Evolutionary conservation across 2,797 vertebrate species (phyloP).

Genomic region (Tenualosa thibaudeaui): DNA sequence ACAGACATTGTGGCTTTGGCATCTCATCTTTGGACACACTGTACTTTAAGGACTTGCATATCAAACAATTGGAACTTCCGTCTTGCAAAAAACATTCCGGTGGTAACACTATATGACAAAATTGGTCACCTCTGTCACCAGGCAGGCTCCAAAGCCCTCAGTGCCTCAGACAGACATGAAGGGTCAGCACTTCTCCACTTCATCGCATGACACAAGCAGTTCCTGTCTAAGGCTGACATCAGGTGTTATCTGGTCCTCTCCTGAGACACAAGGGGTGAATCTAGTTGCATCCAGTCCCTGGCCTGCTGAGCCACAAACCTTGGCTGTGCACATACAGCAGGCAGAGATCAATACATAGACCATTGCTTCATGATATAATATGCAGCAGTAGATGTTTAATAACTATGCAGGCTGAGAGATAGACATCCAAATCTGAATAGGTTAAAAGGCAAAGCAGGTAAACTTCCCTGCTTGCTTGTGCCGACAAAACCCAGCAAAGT

Average conservation of each 20-base stretch:
- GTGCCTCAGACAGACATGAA: background rate
- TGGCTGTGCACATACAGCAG: background rate
- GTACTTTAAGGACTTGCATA: background rate
- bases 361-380: background rate
- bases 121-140: background rate
- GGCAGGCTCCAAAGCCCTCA: background rate
- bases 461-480: constrained; percentile 18
- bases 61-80: background rate
- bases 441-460: background rate
- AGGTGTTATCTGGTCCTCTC: constrained; percentile 7
- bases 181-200: background rate
- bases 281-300: background rate
- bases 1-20: background rate
- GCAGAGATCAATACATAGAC: background rate
- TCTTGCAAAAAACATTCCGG: background rate
- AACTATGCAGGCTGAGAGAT: background rate
- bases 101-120: constrained; percentile 5
- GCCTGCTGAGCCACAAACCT: background rate
- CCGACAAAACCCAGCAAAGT: background rate
- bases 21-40: background rate
- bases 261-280: background rate
- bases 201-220: constrained; percentile 19
- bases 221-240: constrained; percentile 21
- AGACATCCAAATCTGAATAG: background rate
- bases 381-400: background rate